phyloP scores from a whole-genome alignment of 2,888 invertebrate species.

The Dimorphilus gyrociliatus region DNA sequence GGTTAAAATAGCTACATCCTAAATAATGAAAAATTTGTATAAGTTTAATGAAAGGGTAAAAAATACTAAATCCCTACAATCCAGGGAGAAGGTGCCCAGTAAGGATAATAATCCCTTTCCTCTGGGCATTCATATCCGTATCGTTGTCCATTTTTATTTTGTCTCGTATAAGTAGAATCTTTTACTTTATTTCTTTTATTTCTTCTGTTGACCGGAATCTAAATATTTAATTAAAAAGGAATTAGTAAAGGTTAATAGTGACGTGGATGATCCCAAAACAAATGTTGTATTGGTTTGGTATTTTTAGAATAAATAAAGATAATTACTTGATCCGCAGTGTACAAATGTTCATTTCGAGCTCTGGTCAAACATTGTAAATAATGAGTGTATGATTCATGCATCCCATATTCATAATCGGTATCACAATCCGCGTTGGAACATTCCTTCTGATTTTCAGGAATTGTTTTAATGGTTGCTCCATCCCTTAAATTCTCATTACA shows the following conservation, averaged over 20 bases:
- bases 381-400: conserved; percentile 32
- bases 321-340: conserved; percentile 33
- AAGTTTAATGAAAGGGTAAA: conserved; percentile 3
- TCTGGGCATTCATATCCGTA: conserved; percentile 36
- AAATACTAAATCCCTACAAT: conserved; percentile 16
- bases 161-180: conserved; percentile 24
- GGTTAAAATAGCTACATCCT: conserved; percentile 33
- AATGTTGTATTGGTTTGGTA: no score
- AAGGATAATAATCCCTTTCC: conserved; percentile 34
- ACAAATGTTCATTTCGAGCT: conserved; percentile 28
- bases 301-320: no score
- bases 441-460: conserved; percentile 18
- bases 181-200: conserved; percentile 3
- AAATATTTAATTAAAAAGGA: no score
- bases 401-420: conserved; percentile 27
- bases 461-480: conserved; percentile 33
- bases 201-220: no score
- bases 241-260: no score
- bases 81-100: conserved; percentile 32
- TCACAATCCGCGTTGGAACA: conserved; percentile 29
- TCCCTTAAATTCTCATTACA: conserved; percentile 30
- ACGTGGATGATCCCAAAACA: no score
- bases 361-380: conserved; percentile 23
- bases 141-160: conserved; percentile 27
- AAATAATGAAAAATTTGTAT: conserved; percentile 4